Conservation (phyloP, 2,888 invertebrate genomes). For the Drosophila phalerata region DNA sequence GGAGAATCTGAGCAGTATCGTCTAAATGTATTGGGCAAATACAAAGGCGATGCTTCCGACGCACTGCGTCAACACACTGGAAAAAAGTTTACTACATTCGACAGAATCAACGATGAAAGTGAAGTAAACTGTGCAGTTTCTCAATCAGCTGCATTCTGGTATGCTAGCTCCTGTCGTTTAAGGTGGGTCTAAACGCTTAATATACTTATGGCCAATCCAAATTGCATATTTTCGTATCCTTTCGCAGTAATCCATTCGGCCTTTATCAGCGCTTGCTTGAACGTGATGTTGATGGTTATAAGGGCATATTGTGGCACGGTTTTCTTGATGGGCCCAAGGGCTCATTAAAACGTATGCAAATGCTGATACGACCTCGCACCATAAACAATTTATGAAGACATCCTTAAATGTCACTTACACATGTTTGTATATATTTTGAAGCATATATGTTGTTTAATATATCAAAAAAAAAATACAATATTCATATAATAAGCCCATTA, state of each 20-base stretch:
- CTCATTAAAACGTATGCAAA: constrained; percentile 61
- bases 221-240: neutral
- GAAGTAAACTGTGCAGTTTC: constrained; percentile 49
- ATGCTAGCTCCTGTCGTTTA: constrained; percentile 50
- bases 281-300: constrained; percentile 61
- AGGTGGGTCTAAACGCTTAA: constrained; percentile 43
- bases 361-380: constrained; percentile 60
- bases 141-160: constrained; percentile 70
- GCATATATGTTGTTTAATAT: no score
- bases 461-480: no score
- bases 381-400: constrained; percentile 3
- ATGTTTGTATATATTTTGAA: no score
- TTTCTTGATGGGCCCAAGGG: constrained; percentile 71
- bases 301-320: constrained; percentile 68
- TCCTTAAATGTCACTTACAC: constrained; percentile 5
- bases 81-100: constrained; percentile 67
- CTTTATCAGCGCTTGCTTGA: constrained; percentile 59
- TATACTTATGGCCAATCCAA: neutral
- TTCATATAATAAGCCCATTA: no score
- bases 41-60: constrained; percentile 62
- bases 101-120: constrained; percentile 55
- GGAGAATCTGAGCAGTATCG: constrained; percentile 63
- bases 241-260: constrained; percentile 67
- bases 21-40: constrained; percentile 58
- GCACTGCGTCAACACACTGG: constrained; percentile 57